Evolutionary conservation across 2,113 vertebrate species (phyloP), one percentile per base, ranked within the genome.

Genomic region (Cromileptes altivelis): DNA sequence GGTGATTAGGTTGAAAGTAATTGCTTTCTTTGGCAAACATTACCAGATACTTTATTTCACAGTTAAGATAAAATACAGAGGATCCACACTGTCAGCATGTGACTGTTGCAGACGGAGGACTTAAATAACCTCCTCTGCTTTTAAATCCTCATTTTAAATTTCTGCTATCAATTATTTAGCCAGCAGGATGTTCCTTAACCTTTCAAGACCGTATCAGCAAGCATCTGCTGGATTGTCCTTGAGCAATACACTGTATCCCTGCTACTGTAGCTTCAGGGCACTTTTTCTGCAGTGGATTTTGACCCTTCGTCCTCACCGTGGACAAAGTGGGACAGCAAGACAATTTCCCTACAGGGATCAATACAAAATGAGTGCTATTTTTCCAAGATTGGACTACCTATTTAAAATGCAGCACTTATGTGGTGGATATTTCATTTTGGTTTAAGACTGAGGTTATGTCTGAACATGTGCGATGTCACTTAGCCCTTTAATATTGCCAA

Each of bases 91-190:
- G 25, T 4, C 1, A 25, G 12, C 27, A 67, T 72, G 1, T 18
- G n/a, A 55, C 56, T 67, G 62, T 11, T 55, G 69, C 62, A 1
- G 30, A 40, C 56, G 21, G 18, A 64, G 45, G 33, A 64, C 70
- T 84, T 55, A 75, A 83, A 85, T 70, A 68, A 81, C 68, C 56
- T 45, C 17, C 49, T 63, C 50, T n/a, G 56, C 72, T 75, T 81
- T 75, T n/a, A 83, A 63, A 78, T 63, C 21, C 49, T 53, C 49
- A 40, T 84, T 86, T 89, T 6, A 81, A 78, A 77, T 67, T 45
- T 64, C 50, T 65, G 50, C 61, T 58, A 57, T 87, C 61, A 80
- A 85, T 87, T 76, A 89, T 89, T 85, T 76, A 87, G 78, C 85
- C 85, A 56, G 75, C 74, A 71, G 75, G 71, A 55, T 73, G 85